These are phyloP conservation scores for Anoura caudifer DNA, from an alignment of 2,113 vertebrate genomes.

Conservation along the genomic window DNA sequence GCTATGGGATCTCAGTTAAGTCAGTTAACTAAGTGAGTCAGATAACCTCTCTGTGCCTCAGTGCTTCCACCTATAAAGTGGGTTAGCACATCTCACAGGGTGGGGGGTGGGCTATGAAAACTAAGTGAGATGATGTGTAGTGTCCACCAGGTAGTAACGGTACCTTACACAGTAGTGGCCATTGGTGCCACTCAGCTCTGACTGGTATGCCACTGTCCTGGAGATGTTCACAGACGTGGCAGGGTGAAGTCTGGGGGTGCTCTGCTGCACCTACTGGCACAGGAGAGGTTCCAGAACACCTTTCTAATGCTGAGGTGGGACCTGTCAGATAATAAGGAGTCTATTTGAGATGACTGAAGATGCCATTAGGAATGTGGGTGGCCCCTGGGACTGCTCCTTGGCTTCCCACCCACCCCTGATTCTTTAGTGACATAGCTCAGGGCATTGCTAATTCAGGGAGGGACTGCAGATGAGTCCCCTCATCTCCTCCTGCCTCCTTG, in stretches of 20 bases:
- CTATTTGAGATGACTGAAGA: not conserved
- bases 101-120: not conserved
- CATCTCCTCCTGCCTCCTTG: not conserved
- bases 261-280: not conserved
- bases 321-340: not conserved
- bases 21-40: not conserved
- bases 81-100: not conserved
- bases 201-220: not conserved
- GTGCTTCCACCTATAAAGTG: not conserved
- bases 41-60: not conserved
- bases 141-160: not conserved
- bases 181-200: not conserved
- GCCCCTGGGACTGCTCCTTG: not conserved
- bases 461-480: not conserved
- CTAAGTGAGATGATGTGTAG: not conserved
- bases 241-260: not conserved
- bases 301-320: not conserved
- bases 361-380: not conserved
- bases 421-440: not conserved
- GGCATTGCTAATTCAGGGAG: not conserved
- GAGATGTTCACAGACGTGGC: not conserved
- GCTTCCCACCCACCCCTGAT: not conserved
- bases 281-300: not conserved
- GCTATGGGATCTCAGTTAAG: not conserved
- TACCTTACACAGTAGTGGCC: not conserved